Percentiles rank a stretch among this genome's conserved stretches.
These are phyloP conservation scores for Enteromius treurensis DNA, from an alignment of 2,797 vertebrate genomes.

Conservation along the genomic window DNA sequence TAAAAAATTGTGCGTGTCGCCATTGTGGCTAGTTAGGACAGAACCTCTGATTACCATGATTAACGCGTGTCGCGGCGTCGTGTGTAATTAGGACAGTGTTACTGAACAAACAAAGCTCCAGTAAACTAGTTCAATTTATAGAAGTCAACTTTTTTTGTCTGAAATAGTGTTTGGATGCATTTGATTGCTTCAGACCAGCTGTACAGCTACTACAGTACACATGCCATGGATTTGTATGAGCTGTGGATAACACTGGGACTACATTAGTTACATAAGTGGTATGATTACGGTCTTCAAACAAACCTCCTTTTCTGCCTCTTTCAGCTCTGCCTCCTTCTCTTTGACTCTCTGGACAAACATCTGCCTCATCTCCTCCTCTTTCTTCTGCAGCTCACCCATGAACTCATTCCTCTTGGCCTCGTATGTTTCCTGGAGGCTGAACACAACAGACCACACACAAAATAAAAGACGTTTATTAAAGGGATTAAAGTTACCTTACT, in stretches of 20 bases:
- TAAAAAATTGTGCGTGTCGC: too few species aligned
- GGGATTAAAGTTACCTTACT: neutral
- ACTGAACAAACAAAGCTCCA: neutral
- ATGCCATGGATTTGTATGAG: neutral
- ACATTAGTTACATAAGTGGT: neutral
- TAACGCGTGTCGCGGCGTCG: too few species aligned
- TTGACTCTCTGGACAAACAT: slow-evolving; percentile 99
- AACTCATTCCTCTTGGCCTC: slow-evolving; percentile 99
- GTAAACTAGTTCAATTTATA: neutral
- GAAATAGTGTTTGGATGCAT: neutral
- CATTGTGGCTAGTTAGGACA: neutral
- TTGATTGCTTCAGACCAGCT: neutral
- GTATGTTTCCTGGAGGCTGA: slow-evolving; percentile 96
- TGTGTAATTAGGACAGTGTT: neutral
- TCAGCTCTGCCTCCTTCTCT: slow-evolving; percentile 96
- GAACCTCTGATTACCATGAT: too few species aligned
- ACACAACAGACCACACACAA: neutral
- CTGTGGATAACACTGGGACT: neutral
- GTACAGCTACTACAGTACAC: neutral
- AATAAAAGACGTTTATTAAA: neutral
- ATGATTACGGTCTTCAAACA: neutral
- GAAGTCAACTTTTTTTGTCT: neutral
- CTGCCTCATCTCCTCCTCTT: slow-evolving; percentile 99
- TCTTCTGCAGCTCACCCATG: slow-evolving; percentile 96
- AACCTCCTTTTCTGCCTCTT: slow-evolving; percentile 98